A percentile compares a stretch with the other conserved stretches of the same genome.
These are phyloP conservation scores for Drosophila carrolli DNA, from an alignment of 1,140 invertebrate genomes.

Conservation along the genomic window DNA sequence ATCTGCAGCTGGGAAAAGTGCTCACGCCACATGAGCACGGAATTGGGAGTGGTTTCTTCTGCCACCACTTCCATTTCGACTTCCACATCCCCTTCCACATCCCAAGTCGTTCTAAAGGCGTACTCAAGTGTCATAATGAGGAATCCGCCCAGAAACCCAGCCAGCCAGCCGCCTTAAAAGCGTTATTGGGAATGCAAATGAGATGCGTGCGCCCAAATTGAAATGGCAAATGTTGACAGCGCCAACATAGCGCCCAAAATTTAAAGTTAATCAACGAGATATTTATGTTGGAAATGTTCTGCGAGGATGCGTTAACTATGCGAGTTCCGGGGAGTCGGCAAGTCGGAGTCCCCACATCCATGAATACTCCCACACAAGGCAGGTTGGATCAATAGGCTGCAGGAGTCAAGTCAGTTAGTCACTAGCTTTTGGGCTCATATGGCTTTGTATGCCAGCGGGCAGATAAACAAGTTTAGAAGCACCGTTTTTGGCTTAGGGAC, in stretches of 20 bases:
- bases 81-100: no score
- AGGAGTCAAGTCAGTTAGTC: slow-evolving; percentile 1
- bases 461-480: neutral
- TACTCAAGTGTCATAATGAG: slow-evolving; percentile 54
- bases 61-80: neutral
- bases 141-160: slow-evolving; percentile 7
- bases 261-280: slow-evolving; percentile 68
- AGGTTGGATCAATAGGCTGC: slow-evolving; percentile 34
- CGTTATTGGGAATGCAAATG: slow-evolving; percentile 60
- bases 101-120: slow-evolving; percentile 2
- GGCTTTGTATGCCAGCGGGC: neutral
- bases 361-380: neutral
- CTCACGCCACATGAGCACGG: slow-evolving; percentile 18
- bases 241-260: slow-evolving; percentile 46
- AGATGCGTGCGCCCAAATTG: slow-evolving; percentile 64
- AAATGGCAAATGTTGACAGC: slow-evolving; percentile 64
- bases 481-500: neutral
- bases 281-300: slow-evolving; percentile 53
- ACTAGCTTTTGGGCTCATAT: slow-evolving; percentile 2
- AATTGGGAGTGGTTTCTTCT: neutral
- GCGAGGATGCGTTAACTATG: slow-evolving; percentile 42
- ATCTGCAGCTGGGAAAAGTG: slow-evolving; percentile 42
- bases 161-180: neutral
- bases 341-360: neutral
- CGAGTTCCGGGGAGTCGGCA: neutral